Percentiles rank a stretch among this genome's conserved stretches.
phyloP scores from a whole-genome alignment of 2,113 vertebrate species.

The Orientallactaga bullata region DNA sequence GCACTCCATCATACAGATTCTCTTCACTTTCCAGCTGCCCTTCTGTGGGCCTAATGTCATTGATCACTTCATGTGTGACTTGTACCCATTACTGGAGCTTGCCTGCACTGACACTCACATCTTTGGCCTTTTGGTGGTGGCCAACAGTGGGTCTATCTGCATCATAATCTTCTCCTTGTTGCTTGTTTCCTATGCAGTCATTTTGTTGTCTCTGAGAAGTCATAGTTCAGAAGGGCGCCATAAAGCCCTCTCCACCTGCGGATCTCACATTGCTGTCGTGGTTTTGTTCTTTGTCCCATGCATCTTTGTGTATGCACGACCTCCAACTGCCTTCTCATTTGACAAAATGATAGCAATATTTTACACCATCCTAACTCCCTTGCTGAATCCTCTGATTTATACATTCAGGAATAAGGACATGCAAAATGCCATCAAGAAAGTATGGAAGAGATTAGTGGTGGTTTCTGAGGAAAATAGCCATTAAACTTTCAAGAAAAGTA shows the following conservation, averaged over 20 bases:
- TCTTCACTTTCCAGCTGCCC: conserved; percentile 56
- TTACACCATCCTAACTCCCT: not conserved
- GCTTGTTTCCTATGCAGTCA: conserved; percentile 56
- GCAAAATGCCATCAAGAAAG: not conserved
- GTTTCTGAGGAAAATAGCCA: not conserved
- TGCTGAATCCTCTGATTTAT: not conserved
- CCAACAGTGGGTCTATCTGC: conserved; percentile 70
- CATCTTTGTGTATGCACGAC: not conserved
- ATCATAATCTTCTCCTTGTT: conserved; percentile 58
- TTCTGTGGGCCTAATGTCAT: conserved; percentile 73
- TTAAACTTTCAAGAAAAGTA: no score
- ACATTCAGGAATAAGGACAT: conserved; percentile 16
- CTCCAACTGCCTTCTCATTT: not conserved
- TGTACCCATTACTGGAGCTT: conserved; percentile 3
- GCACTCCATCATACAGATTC: conserved; percentile 41
- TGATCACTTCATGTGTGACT: conserved; percentile 17
- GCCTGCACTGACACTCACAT: conserved; percentile 53
- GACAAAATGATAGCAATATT: conserved; percentile 4
- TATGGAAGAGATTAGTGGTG: not conserved
- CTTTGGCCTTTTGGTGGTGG: conserved; percentile 49
- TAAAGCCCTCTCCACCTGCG: not conserved
- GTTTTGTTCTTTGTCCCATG: conserved; percentile 10
- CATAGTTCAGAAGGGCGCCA: not conserved
- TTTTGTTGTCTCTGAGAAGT: conserved; percentile 52
- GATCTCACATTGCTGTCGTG: not conserved